Evolutionary conservation across 2,888 invertebrate species (phyloP).

Genomic region (Rotaria sp.): DNA sequence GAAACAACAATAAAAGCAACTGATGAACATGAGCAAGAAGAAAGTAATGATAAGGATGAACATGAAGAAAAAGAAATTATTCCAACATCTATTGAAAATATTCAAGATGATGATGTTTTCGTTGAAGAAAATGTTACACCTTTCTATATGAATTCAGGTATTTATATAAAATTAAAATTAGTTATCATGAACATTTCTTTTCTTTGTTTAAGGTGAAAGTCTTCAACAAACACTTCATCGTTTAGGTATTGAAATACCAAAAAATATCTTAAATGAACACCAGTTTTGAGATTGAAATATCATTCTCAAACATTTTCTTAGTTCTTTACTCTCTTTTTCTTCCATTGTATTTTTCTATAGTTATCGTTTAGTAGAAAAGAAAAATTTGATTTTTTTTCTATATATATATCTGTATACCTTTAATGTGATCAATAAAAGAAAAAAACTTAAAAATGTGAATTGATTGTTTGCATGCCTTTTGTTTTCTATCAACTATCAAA

Average conservation of each 20-base stretch:
- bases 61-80: neutral
- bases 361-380: neutral
- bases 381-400: neutral
- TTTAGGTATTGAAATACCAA: neutral
- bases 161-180: neutral
- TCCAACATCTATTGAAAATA: neutral
- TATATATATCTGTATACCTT: neutral
- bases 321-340: neutral
- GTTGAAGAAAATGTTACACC: slow-evolving; percentile 10
- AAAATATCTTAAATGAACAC: neutral
- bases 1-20: no score
- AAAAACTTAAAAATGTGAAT: no score
- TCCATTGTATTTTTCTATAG: slow-evolving; percentile 13
- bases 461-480: no score
- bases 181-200: neutral
- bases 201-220: neutral
- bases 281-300: neutral
- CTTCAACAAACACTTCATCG: slow-evolving; percentile 12
- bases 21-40: neutral
- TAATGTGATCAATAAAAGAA: neutral
- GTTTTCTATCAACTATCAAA: no score
- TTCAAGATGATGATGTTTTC: neutral
- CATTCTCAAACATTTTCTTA: neutral
- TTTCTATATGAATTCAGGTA: slow-evolving; percentile 15
- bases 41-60: neutral